Evolutionary conservation across 1,140 invertebrate genomes (phyloP), one percentile per base, ranked within the genome.

Genomic region (Drosophila nigromelanica): DNA sequence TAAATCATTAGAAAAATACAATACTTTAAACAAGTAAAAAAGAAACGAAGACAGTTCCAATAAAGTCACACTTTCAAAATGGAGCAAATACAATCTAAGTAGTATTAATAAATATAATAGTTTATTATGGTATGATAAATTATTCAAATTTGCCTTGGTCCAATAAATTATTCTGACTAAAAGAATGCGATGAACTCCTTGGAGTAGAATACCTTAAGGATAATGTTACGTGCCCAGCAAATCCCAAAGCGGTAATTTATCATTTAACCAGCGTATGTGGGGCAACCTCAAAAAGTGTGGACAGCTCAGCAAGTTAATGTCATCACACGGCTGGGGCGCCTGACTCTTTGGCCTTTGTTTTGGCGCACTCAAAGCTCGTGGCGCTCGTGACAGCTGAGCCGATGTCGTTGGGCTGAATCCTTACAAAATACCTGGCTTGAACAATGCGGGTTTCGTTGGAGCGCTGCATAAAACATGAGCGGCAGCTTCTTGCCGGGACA

Each of bases 401-500:
- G 42, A 14, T 12, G 24, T 47, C 58, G 24, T n/a, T 11, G 33
- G 42, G 21, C 30, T 37, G 52, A 69, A 69, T 76, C 55, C 61
- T 61, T 51, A 51, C 72, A 50, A 24, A 24, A 24, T 73, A 18
- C 51, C 21, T 12, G 24, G 24, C 51, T 18, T 10, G 15, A 24
- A 68, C 56, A 68, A 61, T 52, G 56, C 37, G 45, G 54, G 37
- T 39, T 54, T 62, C 51, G 59, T 42, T 42, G 55, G 24, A 24
- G 37, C 21, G 54, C 59, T 86, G 82, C 81, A 85, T 83, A 77
- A 83, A 83, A 85, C 80, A 83, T 83, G 80, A 82, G 79, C 61
- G 56, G 40, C 45, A 54, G 52, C 73, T 48, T 42, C 63, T 62
- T 51, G 60, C 40, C 55, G 30, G 56, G 56, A 58, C 42, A 81